Evolutionary conservation across 2,888 invertebrate genomes (phyloP).

Genomic region (Girardia tigrina): DNA sequence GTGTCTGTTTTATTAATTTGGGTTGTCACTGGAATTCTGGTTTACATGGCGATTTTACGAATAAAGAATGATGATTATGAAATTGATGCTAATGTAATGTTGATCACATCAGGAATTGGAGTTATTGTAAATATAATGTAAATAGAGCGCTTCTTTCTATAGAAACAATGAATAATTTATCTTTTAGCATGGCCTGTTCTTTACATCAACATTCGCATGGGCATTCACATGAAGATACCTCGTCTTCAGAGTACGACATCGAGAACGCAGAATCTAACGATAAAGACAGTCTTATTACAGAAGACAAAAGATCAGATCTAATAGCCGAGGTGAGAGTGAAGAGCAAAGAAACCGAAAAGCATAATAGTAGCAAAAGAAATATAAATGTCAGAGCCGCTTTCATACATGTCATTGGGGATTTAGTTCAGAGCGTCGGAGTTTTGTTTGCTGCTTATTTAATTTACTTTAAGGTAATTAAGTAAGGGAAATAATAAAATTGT

Average conservation of each 20-base stretch:
- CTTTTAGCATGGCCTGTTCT: conserved; percentile 73
- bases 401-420: conserved; percentile 88
- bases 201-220: conserved; percentile 69
- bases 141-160: too few relatives aligned
- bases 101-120: conserved; percentile 81
- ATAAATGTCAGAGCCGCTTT: conserved; percentile 76
- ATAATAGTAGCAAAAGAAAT: conserved; percentile 38
- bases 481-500: too few relatives aligned
- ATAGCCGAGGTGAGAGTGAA: background rate
- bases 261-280: conserved; percentile 38
- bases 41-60: conserved; percentile 79
- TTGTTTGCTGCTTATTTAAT: conserved; percentile 76
- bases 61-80: conserved; percentile 68
- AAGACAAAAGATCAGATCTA: background rate
- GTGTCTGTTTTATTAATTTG: conserved; percentile 89
- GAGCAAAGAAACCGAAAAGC: conserved; percentile 27
- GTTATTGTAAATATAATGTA: conserved; percentile 84
- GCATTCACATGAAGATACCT: conserved; percentile 47
- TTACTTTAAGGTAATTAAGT: conserved; percentile 64
- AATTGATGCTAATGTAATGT: conserved; percentile 65
- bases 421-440: conserved; percentile 82
- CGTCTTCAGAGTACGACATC: background rate
- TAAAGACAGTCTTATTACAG: background rate
- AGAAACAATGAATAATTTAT: too few relatives aligned
- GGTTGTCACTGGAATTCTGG: conserved; percentile 86